A percentile compares a stretch with the other conserved stretches of the same genome.
Evolutionary conservation across 2,888 invertebrate species (phyloP).

Genomic region (Elegia similella): DNA sequence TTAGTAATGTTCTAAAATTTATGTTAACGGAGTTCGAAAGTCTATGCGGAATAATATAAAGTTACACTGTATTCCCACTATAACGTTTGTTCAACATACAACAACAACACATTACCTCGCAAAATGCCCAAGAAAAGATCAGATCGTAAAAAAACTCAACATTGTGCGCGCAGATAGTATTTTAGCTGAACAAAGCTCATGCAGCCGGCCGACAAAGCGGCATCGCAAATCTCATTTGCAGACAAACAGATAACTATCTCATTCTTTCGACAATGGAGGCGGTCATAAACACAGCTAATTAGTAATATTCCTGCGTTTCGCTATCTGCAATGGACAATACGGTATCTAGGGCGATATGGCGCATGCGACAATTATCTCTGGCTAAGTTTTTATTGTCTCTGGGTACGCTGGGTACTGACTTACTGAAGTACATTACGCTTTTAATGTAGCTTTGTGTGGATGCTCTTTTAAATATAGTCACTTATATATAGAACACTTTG

Average conservation of each 20-base stretch:
- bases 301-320: slow-evolving; percentile 81
- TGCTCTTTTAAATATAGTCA: no score
- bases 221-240: slow-evolving; percentile 79
- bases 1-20: no score
- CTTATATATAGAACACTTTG: no score
- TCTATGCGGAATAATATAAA: no score
- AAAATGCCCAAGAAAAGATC: slow-evolving; percentile 12
- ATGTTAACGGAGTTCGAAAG: no score
- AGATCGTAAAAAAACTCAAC: slow-evolving; percentile 11
- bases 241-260: slow-evolving; percentile 78
- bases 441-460: background rate
- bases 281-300: slow-evolving; percentile 80
- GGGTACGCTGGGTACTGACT: background rate
- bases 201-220: slow-evolving; percentile 72
- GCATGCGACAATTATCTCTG: slow-evolving; percentile 75
- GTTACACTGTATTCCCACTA: background rate
- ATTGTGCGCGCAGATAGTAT: slow-evolving; percentile 42
- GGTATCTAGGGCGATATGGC: slow-evolving; percentile 78
- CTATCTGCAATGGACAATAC: slow-evolving; percentile 74
- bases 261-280: slow-evolving; percentile 78
- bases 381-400: slow-evolving; percentile 40
- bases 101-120: background rate
- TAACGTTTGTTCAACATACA: background rate
- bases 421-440: background rate
- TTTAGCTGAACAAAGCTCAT: slow-evolving; percentile 74